A percentile compares a stretch with the other conserved stretches of the same genome.
Evolutionary conservation across 1,140 invertebrate genomes (phyloP).

Genomic region (Orchesella cincta): DNA sequence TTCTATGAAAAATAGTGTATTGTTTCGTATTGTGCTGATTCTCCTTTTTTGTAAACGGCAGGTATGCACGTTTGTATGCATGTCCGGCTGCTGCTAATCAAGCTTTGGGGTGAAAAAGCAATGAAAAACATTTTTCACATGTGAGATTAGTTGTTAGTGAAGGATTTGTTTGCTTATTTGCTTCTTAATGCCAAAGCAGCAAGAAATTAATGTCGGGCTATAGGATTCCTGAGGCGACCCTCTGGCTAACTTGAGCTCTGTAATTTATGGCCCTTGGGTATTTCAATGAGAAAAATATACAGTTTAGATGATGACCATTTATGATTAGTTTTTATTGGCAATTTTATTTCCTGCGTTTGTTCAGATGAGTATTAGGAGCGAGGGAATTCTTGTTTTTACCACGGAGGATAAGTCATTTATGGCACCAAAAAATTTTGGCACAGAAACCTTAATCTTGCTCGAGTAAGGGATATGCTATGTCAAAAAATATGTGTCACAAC

Average conservation of each 20-base stretch:
- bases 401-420: background rate
- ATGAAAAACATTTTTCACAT: background rate
- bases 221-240: background rate
- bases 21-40: background rate
- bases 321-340: background rate
- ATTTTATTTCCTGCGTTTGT: background rate
- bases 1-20: background rate
- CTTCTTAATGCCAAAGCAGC: background rate
- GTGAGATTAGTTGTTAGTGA: background rate
- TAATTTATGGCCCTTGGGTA: no score
- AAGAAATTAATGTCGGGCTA: background rate
- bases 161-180: no score
- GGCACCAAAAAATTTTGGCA: background rate
- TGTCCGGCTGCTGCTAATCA: background rate
- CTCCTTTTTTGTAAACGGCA: background rate
- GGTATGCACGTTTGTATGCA: background rate
- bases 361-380: background rate
- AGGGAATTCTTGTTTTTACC: background rate
- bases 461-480: no score
- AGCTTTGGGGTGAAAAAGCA: background rate
- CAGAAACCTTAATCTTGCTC: background rate
- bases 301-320: background rate
- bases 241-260: background rate
- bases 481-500: no score
- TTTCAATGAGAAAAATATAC: no score